phyloP scores from a whole-genome alignment of 2,113 vertebrate genomes.

The Ailuropoda melanoleuca region DNA sequence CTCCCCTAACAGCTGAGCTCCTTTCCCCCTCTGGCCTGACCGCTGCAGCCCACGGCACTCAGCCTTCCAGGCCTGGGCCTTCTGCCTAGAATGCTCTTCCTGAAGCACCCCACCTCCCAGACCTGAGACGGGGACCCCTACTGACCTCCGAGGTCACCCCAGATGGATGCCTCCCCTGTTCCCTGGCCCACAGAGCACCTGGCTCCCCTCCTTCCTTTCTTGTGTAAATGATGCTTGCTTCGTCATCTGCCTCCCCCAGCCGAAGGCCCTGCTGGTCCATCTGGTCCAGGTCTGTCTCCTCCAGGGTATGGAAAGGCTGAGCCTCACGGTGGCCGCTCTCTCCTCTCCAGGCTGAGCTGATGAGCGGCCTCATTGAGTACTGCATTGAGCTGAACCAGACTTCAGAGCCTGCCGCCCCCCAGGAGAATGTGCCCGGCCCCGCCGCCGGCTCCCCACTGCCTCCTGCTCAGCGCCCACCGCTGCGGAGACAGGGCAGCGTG shows the following conservation, averaged over 20 bases:
- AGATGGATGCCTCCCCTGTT: not conserved
- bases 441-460: not conserved
- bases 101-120: not conserved
- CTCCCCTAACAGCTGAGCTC: accelerated
- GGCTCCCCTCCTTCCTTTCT: no score
- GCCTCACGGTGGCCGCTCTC: not conserved
- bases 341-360: slow-evolving; percentile 90
- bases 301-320: accelerated
- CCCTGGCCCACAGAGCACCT: not conserved
- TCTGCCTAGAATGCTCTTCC: not conserved
- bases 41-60: not conserved
- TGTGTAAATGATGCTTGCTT: not conserved
- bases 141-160: not conserved
- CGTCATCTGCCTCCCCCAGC: not conserved
- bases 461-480: slow-evolving; percentile 80
- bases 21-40: not conserved
- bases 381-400: slow-evolving; percentile 90
- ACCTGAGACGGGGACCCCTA: not conserved
- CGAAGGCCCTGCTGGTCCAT: not conserved
- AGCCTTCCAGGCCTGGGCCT: not conserved
- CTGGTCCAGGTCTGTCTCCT: accelerated
- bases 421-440: not conserved
- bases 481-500: slow-evolving; percentile 91
- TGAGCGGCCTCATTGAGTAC: slow-evolving; percentile 95
- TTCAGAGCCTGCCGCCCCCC: slow-evolving; percentile 38